Evolutionary conservation across 2,113 vertebrate genomes (phyloP).

Genomic region (Pseudonaja textilis): DNA sequence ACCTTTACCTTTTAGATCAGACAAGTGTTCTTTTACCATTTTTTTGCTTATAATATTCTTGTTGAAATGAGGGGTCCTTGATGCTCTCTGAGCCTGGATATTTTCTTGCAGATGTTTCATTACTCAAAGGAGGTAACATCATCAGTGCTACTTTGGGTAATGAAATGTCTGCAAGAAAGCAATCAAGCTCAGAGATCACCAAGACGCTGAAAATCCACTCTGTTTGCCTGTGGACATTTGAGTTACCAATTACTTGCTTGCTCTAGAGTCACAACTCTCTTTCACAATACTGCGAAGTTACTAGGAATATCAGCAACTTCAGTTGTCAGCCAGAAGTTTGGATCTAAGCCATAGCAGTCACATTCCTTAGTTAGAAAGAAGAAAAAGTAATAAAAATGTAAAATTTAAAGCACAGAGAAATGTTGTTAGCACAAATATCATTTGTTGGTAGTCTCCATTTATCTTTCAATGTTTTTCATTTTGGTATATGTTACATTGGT

Average conservation of each 20-base stretch:
- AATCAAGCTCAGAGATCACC: background rate
- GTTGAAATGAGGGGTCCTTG: too few species aligned
- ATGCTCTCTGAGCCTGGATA: background rate
- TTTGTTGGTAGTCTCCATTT: slow-evolving; percentile 16
- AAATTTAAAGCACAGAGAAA: slow-evolving; percentile 6
- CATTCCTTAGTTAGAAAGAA: background rate
- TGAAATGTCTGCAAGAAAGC: background rate
- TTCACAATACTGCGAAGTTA: background rate
- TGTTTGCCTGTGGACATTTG: too few species aligned
- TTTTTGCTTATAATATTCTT: too few species aligned
- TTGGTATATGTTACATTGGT: slow-evolving; percentile 32
- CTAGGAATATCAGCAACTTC: background rate
- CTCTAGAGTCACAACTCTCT: background rate
- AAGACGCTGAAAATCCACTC: background rate
- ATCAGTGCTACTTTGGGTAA: background rate
- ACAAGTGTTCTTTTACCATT: background rate
- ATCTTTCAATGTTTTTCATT: slow-evolving; percentile 23
- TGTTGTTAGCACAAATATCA: background rate
- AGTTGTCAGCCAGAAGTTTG: background rate
- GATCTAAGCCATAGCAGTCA: slow-evolving; percentile 15
- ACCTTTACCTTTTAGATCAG: background rate
- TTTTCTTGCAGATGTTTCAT: background rate
- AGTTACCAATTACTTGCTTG: too few species aligned
- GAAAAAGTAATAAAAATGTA: background rate
- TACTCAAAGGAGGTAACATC: background rate